Base-by-base conservation (phyloP, 2,888 invertebrate species). In the Ormyrus labotus region DNA sequence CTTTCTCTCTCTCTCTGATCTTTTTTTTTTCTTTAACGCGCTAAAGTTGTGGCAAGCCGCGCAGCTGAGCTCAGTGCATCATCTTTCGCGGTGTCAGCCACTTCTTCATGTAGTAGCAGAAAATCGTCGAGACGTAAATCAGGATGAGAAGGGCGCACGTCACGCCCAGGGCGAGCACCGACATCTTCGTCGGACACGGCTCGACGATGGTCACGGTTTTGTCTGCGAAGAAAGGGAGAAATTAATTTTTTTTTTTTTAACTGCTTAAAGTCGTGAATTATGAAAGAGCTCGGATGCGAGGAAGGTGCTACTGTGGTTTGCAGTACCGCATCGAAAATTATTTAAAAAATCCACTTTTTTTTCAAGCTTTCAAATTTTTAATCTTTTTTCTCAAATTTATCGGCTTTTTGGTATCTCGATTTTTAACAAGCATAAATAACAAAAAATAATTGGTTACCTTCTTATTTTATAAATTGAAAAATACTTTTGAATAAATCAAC, bases 31-130 rank as follows among this genome's bases (percentile, higher is more conserved):
- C 51, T 34, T 57, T 45, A 47, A 57, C 64, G 68, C 11, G 47
- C 13, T 67, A 11, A 48, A 7, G n/a, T 34, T 34, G 34, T 34
- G 34, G 34, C 34, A 34, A 10, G 19, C 50, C 34, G 53, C 1
- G 19, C 19, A 34, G 34, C 34, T 34, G 34, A 34, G 55, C 19
- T 93, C 92, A 94, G 88, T 94, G 93, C 92, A 96, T 94, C 91
- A 95, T 95, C 91, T 97, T 97, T 86, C 95, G 94, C 11, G 96
- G 96, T 84, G 95, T 93, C 90, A 96, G 93, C 96, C 97, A 97
- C 91, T 97, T 97, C 91, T 96, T 96, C 95, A 97, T 96, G 92
- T 96, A 96, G 92, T 97, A 97, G 91, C 96, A 97, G 93, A 97
- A 97, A 87, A 97, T 93, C 72, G 97, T 97, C 86, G 96, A 96